These are phyloP conservation scores for Amphilophus citrinellus DNA, from an alignment of 2,113 vertebrate species.

Conservation along the genomic window DNA sequence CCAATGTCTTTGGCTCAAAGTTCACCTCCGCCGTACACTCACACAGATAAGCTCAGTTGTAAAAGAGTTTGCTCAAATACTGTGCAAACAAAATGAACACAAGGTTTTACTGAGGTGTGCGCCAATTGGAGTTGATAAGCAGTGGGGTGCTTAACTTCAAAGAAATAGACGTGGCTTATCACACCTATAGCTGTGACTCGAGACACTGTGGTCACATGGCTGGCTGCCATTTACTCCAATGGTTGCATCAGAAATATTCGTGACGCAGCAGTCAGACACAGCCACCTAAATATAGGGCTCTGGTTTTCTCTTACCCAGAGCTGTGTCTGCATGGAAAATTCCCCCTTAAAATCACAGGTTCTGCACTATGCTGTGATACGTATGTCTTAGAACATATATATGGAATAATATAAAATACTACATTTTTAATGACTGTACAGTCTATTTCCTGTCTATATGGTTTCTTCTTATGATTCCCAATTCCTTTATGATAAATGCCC, in stretches of 20 bases:
- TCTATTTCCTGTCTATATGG: neutral
- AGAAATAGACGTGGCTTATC: conserved; percentile 16
- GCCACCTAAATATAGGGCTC: conserved; percentile 72
- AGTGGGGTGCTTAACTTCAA: neutral
- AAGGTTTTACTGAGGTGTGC: neutral
- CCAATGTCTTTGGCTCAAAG: conserved; percentile 28
- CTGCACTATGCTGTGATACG: neutral
- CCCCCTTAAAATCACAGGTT: conserved; percentile 12
- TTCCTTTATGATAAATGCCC: neutral
- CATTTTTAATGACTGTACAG: neutral
- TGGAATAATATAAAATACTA: neutral
- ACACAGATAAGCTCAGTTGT: conserved; percentile 24
- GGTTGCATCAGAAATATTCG: conserved; percentile 72
- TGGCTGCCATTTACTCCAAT: conserved; percentile 6
- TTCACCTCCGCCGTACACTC: conserved; percentile 32
- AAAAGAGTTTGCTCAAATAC: neutral
- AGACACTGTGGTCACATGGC: conserved; percentile 51
- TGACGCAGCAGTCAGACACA: conserved; percentile 57
- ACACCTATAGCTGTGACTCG: conserved; percentile 1
- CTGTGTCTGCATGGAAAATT: conserved; percentile 51
- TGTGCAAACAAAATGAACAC: neutral
- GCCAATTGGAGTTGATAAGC: conserved; percentile 3
- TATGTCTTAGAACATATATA: conserved; percentile 4
- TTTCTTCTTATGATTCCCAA: neutral
- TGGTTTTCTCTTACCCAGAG: conserved; percentile 47